Percentiles rank a stretch among this genome's conserved stretches.
Evolutionary conservation across 2,888 invertebrate genomes (phyloP).

Genomic region (Tipula vernalis): DNA sequence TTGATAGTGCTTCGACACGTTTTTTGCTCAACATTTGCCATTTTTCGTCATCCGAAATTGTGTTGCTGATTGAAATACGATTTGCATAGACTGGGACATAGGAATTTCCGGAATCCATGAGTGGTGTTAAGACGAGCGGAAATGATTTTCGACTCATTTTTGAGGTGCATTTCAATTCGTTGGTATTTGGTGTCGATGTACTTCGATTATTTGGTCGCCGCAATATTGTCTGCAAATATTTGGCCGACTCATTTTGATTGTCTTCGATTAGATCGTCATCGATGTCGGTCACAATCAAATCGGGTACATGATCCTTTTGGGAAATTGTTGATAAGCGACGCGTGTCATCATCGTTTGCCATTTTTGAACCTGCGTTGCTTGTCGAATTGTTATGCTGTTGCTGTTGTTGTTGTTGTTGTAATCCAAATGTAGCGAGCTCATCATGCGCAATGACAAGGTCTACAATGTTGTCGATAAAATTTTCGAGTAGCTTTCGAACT

Average conservation of each 20-base stretch:
- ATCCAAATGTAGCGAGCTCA: conserved; percentile 39
- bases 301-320: conserved; percentile 6
- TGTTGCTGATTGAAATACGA: conserved; percentile 28
- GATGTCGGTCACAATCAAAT: not conserved
- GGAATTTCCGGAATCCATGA: conserved; percentile 19
- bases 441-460: conserved; percentile 52
- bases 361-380: not conserved
- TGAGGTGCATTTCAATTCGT: conserved; percentile 24
- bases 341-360: not conserved
- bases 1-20: conserved; percentile 23
- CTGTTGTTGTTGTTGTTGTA: not conserved
- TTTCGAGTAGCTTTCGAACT: conserved; percentile 41
- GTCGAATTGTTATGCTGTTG: not conserved
- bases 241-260: not conserved
- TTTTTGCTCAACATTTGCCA: conserved; percentile 34
- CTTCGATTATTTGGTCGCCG: not conserved
- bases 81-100: conserved; percentile 34
- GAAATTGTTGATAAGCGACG: not conserved
- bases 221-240: not conserved
- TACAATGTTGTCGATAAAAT: conserved; percentile 35
- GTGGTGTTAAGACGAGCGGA: not conserved
- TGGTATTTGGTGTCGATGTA: not conserved
- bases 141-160: conserved; percentile 17
- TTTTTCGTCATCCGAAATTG: conserved; percentile 33
- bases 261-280: not conserved